phyloP scores from a whole-genome alignment of 2,797 vertebrate genomes.

The Malurus leucopterus region DNA sequence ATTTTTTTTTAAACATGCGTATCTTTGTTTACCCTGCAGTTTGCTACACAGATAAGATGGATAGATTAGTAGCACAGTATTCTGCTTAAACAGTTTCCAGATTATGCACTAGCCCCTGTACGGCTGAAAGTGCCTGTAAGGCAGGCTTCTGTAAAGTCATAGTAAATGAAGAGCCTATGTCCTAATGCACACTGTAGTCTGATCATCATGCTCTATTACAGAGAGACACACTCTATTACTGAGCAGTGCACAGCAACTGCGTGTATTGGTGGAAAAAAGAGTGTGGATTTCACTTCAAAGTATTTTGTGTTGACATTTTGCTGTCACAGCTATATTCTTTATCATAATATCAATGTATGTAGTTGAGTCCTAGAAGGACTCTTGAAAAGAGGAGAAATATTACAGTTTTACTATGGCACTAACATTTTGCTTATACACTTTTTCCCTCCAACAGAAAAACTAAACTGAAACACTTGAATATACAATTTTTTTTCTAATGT shows the following conservation, averaged over 20 bases:
- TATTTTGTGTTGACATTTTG: not conserved
- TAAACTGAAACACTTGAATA: conserved; percentile 34
- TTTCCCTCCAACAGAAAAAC: conserved; percentile 35
- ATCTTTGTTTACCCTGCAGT: conserved; percentile 64
- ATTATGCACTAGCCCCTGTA: conserved; percentile 29
- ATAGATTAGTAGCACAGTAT: conserved; percentile 54
- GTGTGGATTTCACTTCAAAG: not conserved
- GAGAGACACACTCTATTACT: conserved; percentile 49
- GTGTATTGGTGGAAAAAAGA: conserved; percentile 4
- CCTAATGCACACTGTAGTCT: conserved; percentile 5
- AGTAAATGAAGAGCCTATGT: conserved; percentile 60
- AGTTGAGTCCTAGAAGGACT: conserved; percentile 47
- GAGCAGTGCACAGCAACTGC: conserved; percentile 62
- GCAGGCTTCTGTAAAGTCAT: conserved; percentile 60
- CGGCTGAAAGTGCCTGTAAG: conserved; percentile 22
- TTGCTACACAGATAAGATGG: conserved; percentile 51
- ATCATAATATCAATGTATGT: conserved; percentile 34
- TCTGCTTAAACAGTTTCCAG: conserved; percentile 54
- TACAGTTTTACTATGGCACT: conserved; percentile 58
- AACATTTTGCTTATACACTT: conserved; percentile 51
- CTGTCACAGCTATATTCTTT: conserved; percentile 7
- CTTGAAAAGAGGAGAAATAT: conserved; percentile 42
- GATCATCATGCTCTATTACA: conserved; percentile 44
- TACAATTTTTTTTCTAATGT: conserved; percentile 30
- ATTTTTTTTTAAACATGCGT: conserved; percentile 27